phyloP scores from a whole-genome alignment of 1,140 invertebrate genomes.

The Leptonema lineaticorne region DNA sequence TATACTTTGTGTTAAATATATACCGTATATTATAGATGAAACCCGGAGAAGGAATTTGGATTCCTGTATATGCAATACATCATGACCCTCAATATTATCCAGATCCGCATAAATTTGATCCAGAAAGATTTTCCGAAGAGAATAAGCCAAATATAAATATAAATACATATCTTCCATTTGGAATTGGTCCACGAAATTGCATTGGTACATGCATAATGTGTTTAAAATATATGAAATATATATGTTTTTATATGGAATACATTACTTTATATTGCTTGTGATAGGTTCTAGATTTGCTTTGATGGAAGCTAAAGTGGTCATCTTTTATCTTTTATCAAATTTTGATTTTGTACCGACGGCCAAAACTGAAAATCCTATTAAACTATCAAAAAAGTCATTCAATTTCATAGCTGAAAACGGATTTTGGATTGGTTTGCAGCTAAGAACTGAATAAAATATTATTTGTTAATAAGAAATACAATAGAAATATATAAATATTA shows the following conservation, averaged over 20 bases:
- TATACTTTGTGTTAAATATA: neutral
- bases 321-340: slow-evolving; percentile 42
- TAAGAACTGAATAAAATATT: slow-evolving; percentile 20
- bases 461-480: too few relatives aligned
- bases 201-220: slow-evolving; percentile 45
- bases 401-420: slow-evolving; percentile 36
- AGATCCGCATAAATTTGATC: slow-evolving; percentile 56
- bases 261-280: slow-evolving; percentile 39
- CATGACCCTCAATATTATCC: slow-evolving; percentile 56
- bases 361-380: slow-evolving; percentile 37
- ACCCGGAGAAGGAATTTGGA: slow-evolving; percentile 35
- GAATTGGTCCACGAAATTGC: slow-evolving; percentile 50
- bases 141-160: slow-evolving; percentile 41
- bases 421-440: slow-evolving; percentile 42
- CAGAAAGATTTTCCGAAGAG: slow-evolving; percentile 47
- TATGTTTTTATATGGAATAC: neutral
- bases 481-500: too few relatives aligned
- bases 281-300: slow-evolving; percentile 53
- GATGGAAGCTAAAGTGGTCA: slow-evolving; percentile 45
- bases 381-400: slow-evolving; percentile 34
- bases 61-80: slow-evolving; percentile 43
- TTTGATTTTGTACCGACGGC: slow-evolving; percentile 42
- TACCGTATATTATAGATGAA: slow-evolving; percentile 27
- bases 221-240: neutral
- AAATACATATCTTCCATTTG: slow-evolving; percentile 46